phyloP scores from a whole-genome alignment of 2,888 invertebrate genomes.

The Creontiades dilutus region DNA sequence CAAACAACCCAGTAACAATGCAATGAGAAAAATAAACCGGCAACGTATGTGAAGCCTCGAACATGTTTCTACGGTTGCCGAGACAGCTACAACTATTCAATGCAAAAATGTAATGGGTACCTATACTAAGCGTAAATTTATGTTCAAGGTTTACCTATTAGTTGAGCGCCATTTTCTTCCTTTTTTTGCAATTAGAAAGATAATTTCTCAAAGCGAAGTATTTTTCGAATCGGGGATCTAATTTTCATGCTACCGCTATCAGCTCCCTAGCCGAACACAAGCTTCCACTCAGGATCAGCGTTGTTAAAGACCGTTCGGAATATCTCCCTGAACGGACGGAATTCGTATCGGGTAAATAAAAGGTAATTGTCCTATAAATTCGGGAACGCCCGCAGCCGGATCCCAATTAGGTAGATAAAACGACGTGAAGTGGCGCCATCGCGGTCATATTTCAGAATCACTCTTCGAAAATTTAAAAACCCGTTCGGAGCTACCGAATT shows the following conservation, averaged over 20 bases:
- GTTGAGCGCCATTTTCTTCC: no score
- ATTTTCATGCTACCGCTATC: background rate
- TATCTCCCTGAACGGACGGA: background rate
- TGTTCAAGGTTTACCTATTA: no score
- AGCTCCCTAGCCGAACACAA: background rate
- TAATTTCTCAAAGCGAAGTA: background rate
- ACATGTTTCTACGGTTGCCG: no score
- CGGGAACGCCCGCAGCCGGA: background rate
- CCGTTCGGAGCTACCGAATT: no score
- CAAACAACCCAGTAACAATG: no score
- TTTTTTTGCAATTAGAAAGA: no score
- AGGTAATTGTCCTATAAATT: slow-evolving; percentile 39
- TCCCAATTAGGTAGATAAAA: slow-evolving; percentile 36
- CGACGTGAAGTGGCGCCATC: background rate
- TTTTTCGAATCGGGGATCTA: background rate
- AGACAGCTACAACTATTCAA: no score
- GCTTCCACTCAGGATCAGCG: slow-evolving; percentile 3
- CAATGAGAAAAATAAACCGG: no score
- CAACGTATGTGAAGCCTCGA: no score
- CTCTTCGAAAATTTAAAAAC: background rate
- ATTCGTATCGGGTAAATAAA: background rate
- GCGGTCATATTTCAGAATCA: background rate
- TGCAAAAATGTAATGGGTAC: no score
- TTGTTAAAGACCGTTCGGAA: slow-evolving; percentile 1
- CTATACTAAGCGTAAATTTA: no score